phyloP scores from a whole-genome alignment of 2,797 vertebrate genomes.

The Cichlasoma orientale region DNA sequence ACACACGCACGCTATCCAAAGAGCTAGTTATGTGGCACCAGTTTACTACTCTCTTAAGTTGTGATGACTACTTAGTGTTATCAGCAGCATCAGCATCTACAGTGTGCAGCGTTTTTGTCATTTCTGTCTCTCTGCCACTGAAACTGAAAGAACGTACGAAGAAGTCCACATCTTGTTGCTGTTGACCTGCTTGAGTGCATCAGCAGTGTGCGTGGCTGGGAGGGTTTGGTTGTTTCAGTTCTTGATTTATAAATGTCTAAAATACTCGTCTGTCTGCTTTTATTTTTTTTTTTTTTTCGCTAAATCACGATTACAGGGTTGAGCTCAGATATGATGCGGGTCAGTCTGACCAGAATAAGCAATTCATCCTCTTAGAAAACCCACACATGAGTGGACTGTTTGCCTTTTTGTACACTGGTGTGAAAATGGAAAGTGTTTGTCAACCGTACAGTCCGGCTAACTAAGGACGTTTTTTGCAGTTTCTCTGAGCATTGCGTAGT shows the following conservation, averaged over 20 bases:
- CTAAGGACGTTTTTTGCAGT: not conserved
- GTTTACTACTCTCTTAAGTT: not conserved
- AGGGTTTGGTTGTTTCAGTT: slow-evolving; percentile 16
- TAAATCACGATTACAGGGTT: not conserved
- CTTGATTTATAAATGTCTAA: not conserved
- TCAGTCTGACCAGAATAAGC: not conserved
- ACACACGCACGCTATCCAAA: not conserved
- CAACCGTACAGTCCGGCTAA: not conserved
- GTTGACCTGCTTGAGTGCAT: not conserved
- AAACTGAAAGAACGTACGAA: not conserved
- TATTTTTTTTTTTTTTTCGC: not conserved
- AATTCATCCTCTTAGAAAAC: not conserved
- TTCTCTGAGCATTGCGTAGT: too few relatives aligned
- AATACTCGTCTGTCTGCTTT: not conserved
- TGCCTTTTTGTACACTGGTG: not conserved
- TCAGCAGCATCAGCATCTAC: not conserved
- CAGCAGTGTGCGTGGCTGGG: not conserved
- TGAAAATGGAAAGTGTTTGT: not conserved
- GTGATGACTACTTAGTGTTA: not conserved
- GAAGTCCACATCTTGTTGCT: not conserved
- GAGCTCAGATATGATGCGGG: not conserved
- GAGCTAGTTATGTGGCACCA: not conserved
- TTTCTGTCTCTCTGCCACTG: not conserved
- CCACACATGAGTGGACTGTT: not conserved
- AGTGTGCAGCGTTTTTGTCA: not conserved